Percentiles rank a stretch among this genome's conserved stretches.
Conservation (phyloP, 2,888 invertebrate genomes). For the Cordylochernes scorpioides region DNA sequence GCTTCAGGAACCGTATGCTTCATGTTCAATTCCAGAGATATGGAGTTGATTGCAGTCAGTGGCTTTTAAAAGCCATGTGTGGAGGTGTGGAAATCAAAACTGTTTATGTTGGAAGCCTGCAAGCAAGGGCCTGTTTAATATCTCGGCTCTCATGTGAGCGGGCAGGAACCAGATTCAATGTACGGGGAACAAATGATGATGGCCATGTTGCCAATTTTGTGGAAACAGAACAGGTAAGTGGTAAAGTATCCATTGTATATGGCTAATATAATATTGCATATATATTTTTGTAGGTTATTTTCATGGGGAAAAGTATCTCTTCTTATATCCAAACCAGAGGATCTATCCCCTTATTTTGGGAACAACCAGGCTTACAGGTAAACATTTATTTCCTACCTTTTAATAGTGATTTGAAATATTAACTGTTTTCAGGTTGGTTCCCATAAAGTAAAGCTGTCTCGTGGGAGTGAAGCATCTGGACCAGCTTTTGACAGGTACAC, state of each 20-base stretch:
- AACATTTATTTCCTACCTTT: constrained; percentile 7
- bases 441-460: constrained; percentile 85
- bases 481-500: constrained; percentile 69
- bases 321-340: constrained; percentile 72
- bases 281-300: constrained; percentile 20
- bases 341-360: constrained; percentile 94
- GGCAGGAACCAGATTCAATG: constrained; percentile 91
- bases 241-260: background rate
- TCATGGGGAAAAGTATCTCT: constrained; percentile 50
- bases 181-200: constrained; percentile 93
- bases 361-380: constrained; percentile 83
- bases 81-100: constrained; percentile 91
- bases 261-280: no score
- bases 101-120: constrained; percentile 83
- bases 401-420: constrained; percentile 1
- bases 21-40: constrained; percentile 73
- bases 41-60: constrained; percentile 62
- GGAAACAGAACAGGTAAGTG: constrained; percentile 82
- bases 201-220: constrained; percentile 99
- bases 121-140: constrained; percentile 77
- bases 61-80: constrained; percentile 86
- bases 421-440: constrained; percentile 73
- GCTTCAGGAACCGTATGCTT: constrained; percentile 58
- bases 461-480: constrained; percentile 76
- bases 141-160: constrained; percentile 89